A percentile compares a stretch with the other conserved stretches of the same genome.
Conservation (phyloP, 2,888 invertebrate species). For the Monochamus alternatus region DNA sequence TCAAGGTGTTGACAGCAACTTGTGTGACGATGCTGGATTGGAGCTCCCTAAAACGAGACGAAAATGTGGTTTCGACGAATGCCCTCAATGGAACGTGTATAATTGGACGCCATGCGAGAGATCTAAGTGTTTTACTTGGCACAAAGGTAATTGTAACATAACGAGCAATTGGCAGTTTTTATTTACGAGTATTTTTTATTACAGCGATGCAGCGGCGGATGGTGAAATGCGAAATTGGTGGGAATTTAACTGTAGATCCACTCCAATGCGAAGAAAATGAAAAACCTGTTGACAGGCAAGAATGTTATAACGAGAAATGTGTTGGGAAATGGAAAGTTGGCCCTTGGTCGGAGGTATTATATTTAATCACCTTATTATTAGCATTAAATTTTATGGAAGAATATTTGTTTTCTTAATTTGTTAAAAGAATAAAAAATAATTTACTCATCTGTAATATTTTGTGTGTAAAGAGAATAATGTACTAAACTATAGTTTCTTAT, state of each 20-base stretch:
- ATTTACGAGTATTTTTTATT: constrained; percentile 39
- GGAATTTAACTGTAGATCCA: constrained; percentile 64
- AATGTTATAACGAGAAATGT: constrained; percentile 89
- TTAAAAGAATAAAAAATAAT: no score
- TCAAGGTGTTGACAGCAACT: constrained; percentile 76
- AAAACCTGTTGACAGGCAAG: constrained; percentile 84
- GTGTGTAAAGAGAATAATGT: no score
- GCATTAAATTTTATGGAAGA: neutral
- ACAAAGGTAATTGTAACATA: constrained; percentile 73
- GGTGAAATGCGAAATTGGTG: constrained; percentile 75
- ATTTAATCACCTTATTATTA: neutral
- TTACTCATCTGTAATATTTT: no score
- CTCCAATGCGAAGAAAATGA: constrained; percentile 81
- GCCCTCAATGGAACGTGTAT: constrained; percentile 82
- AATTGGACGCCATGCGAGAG: constrained; percentile 83
- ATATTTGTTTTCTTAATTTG: no score
- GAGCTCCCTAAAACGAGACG: constrained; percentile 77
- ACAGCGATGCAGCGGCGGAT: constrained; percentile 83
- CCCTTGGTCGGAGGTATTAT: constrained; percentile 90
- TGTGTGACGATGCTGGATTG: constrained; percentile 83
- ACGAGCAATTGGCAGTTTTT: no score
- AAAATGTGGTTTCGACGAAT: constrained; percentile 79
- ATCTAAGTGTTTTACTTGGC: constrained; percentile 83
- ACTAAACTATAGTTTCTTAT: constrained; percentile 20
- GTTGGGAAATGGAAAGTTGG: constrained; percentile 92